These are phyloP conservation scores for Drosophila birchii DNA, from an alignment of 2,888 invertebrate genomes.

Conservation along the genomic window DNA sequence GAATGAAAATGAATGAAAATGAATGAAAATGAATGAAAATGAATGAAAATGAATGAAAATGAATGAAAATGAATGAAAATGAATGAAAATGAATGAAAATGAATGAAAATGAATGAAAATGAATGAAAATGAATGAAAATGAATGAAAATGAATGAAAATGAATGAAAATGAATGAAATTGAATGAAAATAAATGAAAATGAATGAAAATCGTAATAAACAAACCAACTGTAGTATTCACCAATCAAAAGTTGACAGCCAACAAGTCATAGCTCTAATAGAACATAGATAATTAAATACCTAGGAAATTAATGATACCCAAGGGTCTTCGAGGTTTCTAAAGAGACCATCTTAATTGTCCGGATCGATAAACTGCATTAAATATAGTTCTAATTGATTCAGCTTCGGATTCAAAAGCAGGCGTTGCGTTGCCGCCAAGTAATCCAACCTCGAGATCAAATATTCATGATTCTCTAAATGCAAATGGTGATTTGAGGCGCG, in stretches of 20 bases:
- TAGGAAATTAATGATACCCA: constrained; percentile 4
- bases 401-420: background rate
- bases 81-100: background rate
- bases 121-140: no score
- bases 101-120: background rate
- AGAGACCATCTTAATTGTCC: background rate
- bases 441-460: constrained; percentile 21
- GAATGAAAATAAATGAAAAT: background rate
- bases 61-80: no score
- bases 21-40: no score
- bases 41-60: background rate
- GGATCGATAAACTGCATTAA: constrained; percentile 33
- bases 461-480: constrained; percentile 24
- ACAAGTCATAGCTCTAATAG: constrained; percentile 5
- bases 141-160: background rate
- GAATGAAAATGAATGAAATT: no score
- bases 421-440: background rate
- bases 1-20: background rate
- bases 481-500: constrained; percentile 22
- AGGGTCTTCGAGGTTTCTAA: background rate
- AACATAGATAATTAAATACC: constrained; percentile 9
- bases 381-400: constrained; percentile 10
- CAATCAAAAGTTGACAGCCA: constrained; percentile 18
- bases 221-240: background rate
- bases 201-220: background rate